These are phyloP conservation scores for Trachythela sp. DNA, from an alignment of 64 coral and sea anemone species.

Conservation along the genomic window DNA sequence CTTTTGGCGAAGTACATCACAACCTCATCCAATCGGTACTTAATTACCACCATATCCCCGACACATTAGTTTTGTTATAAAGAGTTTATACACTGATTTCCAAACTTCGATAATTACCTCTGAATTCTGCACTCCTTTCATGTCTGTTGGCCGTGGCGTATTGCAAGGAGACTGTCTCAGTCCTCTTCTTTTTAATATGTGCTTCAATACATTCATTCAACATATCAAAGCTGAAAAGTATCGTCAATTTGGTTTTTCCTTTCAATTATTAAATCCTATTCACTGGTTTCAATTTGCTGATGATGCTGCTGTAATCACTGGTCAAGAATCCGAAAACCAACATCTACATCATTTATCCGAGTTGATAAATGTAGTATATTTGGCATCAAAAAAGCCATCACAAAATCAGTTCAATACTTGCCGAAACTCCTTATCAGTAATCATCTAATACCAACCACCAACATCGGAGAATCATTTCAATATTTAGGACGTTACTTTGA, in stretches of 20 bases:
- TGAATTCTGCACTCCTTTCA: not conserved
- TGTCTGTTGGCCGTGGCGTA: not conserved
- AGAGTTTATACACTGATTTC: not conserved
- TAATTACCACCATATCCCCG: not conserved
- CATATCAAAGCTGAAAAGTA: not conserved
- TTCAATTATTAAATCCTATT: not conserved
- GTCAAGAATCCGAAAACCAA: not conserved
- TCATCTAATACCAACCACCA: not conserved
- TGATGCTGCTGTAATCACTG: not conserved
- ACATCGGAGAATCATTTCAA: not conserved
- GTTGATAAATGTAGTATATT: not conserved
- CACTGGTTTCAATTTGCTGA: conserved; percentile 15
- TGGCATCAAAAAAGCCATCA: not conserved
- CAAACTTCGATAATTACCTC: not conserved
- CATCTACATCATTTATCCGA: not conserved
- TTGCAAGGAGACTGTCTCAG: not conserved
- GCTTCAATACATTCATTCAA: too few species aligned
- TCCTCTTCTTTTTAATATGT: not conserved
- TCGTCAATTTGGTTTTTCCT: not conserved
- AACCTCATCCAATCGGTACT: too few species aligned
- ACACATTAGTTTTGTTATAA: not conserved
- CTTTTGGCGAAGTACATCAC: too few species aligned
- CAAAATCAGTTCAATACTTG: not conserved
- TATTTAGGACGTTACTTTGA: conserved; percentile 15
- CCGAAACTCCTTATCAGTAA: not conserved